Conservation (phyloP, 2,113 vertebrate species). For the Mobula hypostoma region DNA sequence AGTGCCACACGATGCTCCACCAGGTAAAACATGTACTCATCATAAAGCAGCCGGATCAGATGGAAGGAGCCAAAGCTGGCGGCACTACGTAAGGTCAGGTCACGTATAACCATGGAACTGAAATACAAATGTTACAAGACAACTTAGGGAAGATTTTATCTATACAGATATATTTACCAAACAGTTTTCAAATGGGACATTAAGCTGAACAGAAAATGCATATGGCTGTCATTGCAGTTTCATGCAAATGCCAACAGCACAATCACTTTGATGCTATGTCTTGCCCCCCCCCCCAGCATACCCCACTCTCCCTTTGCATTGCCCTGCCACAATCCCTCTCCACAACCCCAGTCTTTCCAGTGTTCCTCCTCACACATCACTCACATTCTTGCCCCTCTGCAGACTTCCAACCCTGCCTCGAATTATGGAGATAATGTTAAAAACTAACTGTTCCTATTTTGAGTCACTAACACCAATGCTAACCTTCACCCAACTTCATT, state of each 20-base stretch:
- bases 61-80: conserved; percentile 97
- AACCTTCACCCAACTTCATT: neutral
- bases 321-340: neutral
- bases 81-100: conserved; percentile 89
- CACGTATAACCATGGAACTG: conserved; percentile 98
- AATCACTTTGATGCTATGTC: neutral
- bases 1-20: conserved; percentile 91
- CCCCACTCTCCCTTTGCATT: no score
- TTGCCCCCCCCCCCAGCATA: no score
- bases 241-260: neutral
- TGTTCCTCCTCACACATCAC: no score
- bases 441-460: neutral
- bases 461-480: neutral
- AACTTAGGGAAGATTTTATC: neutral
- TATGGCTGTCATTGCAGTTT: neutral
- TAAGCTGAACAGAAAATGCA: neutral
- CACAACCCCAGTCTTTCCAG: no score
- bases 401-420: neutral
- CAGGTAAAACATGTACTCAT: conserved; percentile 99
- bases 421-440: neutral
- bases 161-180: neutral
- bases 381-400: neutral
- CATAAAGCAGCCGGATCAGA: conserved; percentile 90
- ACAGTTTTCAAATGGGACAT: rapidly evolving
- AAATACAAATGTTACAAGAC: neutral